Conservation (phyloP, 2,888 invertebrate genomes). For the Agrochola lota region DNA sequence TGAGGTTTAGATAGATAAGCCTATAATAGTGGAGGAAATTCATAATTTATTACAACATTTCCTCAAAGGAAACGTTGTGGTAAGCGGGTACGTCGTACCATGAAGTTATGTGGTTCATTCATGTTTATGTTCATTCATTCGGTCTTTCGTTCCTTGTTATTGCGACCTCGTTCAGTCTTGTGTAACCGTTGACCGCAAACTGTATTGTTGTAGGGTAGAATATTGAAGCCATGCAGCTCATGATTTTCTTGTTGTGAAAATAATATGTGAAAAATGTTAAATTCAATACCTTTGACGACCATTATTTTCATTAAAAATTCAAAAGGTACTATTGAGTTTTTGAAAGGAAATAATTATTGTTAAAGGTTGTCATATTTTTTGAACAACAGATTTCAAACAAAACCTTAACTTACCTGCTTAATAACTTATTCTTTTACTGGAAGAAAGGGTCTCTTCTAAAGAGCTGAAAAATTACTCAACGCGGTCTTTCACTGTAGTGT, state of each 20-base stretch:
- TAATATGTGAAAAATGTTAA: neutral
- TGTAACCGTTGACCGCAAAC: constrained; percentile 45
- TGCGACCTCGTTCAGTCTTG: constrained; percentile 27
- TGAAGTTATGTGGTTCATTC: constrained; percentile 54
- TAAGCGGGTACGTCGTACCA: constrained; percentile 36
- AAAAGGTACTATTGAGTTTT: neutral
- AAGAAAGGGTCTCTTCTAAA: neutral
- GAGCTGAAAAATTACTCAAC: neutral
- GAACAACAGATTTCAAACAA: neutral
- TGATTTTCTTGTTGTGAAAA: constrained; percentile 1
- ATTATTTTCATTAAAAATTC: neutral
- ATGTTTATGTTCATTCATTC: constrained; percentile 56
- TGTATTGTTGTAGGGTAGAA: constrained; percentile 15
- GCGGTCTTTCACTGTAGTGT: neutral
- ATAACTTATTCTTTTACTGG: neutral
- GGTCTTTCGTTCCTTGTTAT: constrained; percentile 44
- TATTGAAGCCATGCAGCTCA: neutral
- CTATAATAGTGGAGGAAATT: constrained; percentile 57
- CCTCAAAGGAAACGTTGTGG: constrained; percentile 62
- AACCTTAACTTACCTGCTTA: neutral
- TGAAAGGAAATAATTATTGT: neutral
- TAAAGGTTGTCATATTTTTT: no score
- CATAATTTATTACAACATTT: constrained; percentile 58
- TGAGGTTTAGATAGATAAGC: constrained; percentile 37
- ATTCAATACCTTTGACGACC: neutral